A percentile compares a stretch with the other conserved stretches of the same genome.
Evolutionary conservation across 2,797 vertebrate genomes (phyloP).

Genomic region (Lepus townsendii): DNA sequence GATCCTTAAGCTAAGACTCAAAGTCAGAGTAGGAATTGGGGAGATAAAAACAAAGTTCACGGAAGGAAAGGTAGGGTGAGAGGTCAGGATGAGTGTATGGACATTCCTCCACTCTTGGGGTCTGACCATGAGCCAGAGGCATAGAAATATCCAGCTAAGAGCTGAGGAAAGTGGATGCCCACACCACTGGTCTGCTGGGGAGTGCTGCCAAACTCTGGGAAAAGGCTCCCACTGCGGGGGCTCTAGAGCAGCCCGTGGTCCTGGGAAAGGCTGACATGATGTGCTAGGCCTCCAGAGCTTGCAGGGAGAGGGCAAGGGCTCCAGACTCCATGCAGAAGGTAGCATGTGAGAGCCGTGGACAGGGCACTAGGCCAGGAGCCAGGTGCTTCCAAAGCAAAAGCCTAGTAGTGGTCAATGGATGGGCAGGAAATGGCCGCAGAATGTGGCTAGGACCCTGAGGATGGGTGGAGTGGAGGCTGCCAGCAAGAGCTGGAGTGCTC

Average conservation of each 20-base stretch:
- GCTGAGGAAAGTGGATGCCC: background rate
- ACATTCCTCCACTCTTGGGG: background rate
- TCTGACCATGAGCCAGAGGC: background rate
- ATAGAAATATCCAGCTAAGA: background rate
- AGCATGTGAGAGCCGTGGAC: background rate
- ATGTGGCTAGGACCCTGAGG: background rate
- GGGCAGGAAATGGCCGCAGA: background rate
- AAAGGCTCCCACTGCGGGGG: background rate
- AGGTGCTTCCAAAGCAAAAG: background rate
- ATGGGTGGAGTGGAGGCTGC: background rate
- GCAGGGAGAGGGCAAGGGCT: background rate
- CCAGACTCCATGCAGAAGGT: background rate
- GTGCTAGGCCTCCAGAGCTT: background rate
- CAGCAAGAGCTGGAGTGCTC: background rate
- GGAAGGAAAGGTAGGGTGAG: background rate
- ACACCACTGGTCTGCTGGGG: background rate
- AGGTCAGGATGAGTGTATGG: background rate
- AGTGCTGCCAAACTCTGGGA: background rate
- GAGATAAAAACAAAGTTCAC: background rate
- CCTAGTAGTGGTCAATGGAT: background rate
- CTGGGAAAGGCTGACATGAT: background rate
- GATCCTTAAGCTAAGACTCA: slow-evolving; percentile 15
- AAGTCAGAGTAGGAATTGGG: background rate
- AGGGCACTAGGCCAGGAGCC: background rate
- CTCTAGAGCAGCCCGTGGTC: background rate